Evolutionary conservation across 2,113 vertebrate species (phyloP), one percentile per base, ranked within the genome.

Genomic region (Callorhinus ursinus): DNA sequence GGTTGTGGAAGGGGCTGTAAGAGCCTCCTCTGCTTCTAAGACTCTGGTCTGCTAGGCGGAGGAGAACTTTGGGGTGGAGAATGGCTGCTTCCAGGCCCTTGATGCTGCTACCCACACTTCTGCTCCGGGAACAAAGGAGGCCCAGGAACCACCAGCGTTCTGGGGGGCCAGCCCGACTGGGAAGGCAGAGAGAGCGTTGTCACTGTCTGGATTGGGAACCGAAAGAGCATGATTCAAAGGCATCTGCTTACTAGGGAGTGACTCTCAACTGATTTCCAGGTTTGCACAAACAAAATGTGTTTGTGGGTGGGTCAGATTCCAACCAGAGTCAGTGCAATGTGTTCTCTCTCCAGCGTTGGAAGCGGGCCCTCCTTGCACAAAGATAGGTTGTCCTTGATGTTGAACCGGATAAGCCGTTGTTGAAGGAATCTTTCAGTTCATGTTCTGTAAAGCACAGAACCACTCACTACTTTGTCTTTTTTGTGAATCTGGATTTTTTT

Each of bases 381-480:
- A 87, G 42, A 42, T 5, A 1, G 16, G 7, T 15, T 24, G 1
- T 46, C 8, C 2, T 0, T 86, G 57, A 21, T 6, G 2, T 46
- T n/a, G 39, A 76, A 36, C 57, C 11, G 3, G 59, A 26, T 51
- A 31, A 18, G 51, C 31, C 9, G 0, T 26, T 59, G 42, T 46
- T 13, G 16, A 81, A 57, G 83, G 79, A 16, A 51, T 33, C 46
- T 14, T 61, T 57, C 53, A 16, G 26, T 2, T 36, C 19, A 13
- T 46, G 19, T 33, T 69, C 51, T 10, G 0, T 19, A 55, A 77
- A 71, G 74, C 61, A 39, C 59, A 88, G 57, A 61, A 1, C 24
- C 7, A 26, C 57, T 39, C 4, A 21, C 36, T n/a, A 8, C 33
- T 77, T 39, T 36, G 53, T 33, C 57, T 69, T 76, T 71, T 92